Percentiles rank a stretch among this genome's conserved stretches.
Conservation (phyloP, 2,113 vertebrate genomes). For the Bos taurus region DNA sequence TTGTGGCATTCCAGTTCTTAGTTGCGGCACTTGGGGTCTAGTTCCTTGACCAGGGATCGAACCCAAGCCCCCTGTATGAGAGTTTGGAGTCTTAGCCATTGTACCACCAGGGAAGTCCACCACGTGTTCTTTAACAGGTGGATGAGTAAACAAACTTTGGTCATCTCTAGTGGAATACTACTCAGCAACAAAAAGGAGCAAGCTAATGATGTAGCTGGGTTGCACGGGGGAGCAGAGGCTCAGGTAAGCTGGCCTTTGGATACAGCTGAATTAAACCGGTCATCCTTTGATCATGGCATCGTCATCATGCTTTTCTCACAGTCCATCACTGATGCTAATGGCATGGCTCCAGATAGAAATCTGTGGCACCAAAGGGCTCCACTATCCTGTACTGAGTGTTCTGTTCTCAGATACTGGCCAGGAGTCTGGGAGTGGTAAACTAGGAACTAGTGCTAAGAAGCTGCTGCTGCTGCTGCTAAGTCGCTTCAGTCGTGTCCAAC, state of each 20-base stretch:
- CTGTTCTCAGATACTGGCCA: background rate
- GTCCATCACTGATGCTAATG: background rate
- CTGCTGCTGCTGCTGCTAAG: too few species aligned
- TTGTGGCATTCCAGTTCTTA: background rate
- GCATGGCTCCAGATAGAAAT: too few species aligned
- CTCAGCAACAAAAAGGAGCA: background rate
- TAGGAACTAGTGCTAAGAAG: background rate
- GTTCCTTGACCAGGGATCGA: background rate
- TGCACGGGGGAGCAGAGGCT: background rate
- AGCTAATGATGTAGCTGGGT: background rate
- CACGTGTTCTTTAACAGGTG: background rate
- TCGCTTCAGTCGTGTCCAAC: too few species aligned
- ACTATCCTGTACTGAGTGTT: too few species aligned
- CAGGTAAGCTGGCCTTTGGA: too few species aligned
- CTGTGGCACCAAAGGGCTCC: background rate
- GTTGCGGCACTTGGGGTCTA: background rate
- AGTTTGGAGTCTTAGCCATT: background rate
- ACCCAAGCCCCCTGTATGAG: background rate
- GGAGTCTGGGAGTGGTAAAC: background rate
- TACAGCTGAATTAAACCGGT: background rate
- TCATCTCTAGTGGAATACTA: background rate
- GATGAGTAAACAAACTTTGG: background rate
- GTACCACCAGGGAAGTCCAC: background rate
- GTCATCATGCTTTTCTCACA: background rate
- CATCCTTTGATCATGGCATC: rapidly evolving